Base-by-base conservation (phyloP, 1,140 invertebrate genomes). In the Heliconius hewitsoni region DNA sequence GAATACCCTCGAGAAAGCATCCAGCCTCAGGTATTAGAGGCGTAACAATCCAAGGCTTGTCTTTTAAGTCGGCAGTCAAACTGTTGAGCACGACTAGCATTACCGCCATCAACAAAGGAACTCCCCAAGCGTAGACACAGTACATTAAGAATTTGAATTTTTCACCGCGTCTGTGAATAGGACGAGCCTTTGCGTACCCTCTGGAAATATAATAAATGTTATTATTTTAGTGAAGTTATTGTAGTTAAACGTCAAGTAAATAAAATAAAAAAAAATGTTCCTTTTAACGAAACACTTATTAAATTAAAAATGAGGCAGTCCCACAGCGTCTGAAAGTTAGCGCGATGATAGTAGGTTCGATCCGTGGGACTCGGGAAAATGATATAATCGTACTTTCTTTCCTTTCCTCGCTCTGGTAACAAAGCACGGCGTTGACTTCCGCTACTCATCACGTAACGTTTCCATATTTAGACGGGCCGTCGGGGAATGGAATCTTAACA, bases 131-230 rank as follows among this genome's bases (percentile, higher is more conserved):
- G 87, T 96, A 96, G 6, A 95, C 50, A 9, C 95, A 96, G 81
- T 96, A 96, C 87, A 95, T 95, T 52, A 95, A 85, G 82, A 96
- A 96, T 18, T 96, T 90, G 82, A 93, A 95, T 13, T 84, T 89
- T 76, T 95, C 94, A n/a, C 92, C 91, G 1, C 89, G 83, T 16
- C 92, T 84, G 55, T 94, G 88, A 5, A 92, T 93, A 0, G 87
- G 85, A 8, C 92, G 85, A 16, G 91, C 89, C 82, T 94, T 94
- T 1, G 91, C 91, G 78, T 92, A 92, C 8, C 91, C 91, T 76
- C 92, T 93, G 86, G 13, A 85, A 87, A 71, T 27, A 27, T 30
- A 27, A 30, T 30, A 66, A 66, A 4, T 66, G n/a, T 16, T 60
- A 5, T 57, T 57, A 5, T 57, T 57, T 30, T 30, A 66, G 1